Evolutionary conservation across 2,113 vertebrate genomes (phyloP), one percentile per base, ranked within the genome.

Genomic region (Amazona vittata): DNA sequence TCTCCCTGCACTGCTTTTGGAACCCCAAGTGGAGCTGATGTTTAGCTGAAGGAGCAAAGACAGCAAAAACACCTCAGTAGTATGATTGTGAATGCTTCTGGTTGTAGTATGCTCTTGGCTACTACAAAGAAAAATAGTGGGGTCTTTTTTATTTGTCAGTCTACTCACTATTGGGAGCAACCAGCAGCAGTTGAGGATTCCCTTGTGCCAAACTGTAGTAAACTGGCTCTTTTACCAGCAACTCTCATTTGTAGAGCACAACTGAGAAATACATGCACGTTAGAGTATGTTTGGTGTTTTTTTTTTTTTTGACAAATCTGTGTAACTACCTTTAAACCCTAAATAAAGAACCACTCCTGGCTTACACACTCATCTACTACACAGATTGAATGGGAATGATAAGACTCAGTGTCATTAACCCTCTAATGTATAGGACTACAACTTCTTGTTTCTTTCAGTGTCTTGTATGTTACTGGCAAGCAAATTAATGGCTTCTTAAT

Each of bases 401-500:
- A 37, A 85, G 18, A 50, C 35, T 28, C 9, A 28, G 22, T 62
- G n/a, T 43, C 10, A 28, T 92, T 95, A 76, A 91, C n/a, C 39
- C 25, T 79, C 21, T 68, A 53, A 74, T 20, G 26, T 60, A 11
- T 10, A 59, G 79, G 22, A 59, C 50, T 65, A 19, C 37, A 77
- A 20, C 31, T 89, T 87, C 31, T 29, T 83, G 16, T 24, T 19
- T 68, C 59, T 84, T 92, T 57, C 47, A 52, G 39, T 81, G 33
- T 69, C 74, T 84, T 53, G 7, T 17, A 29, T 37, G 24, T 39
- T 92, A 65, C 62, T 93, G 47, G 53, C 52, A 91, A 44, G 62
- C 65, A 82, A 39, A 89, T 77, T 96, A 79, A 24, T 86, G 88
- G 83, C 67, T 90, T 93, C 88, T 97, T 97, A 97, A 93, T 98